Evolutionary conservation across 1,140 invertebrate genomes (phyloP), one percentile per base, ranked within the genome.

Genomic region (Apis dorsata): DNA sequence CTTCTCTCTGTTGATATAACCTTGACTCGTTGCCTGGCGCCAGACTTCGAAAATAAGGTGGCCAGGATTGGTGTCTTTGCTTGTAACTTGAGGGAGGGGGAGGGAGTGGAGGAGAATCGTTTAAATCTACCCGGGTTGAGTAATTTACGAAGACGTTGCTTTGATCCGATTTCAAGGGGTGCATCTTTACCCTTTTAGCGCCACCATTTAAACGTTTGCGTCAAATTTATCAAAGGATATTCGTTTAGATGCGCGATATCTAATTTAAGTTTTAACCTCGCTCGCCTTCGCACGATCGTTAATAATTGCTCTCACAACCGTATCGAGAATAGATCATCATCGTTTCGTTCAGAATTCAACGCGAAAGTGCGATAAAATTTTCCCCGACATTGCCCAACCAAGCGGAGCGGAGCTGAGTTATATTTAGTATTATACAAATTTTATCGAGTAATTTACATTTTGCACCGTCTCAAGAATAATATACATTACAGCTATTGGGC

Each of bases 11-110:
- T 77, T 80, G 81, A 55, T 63, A 59, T 73, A 87, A 84, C 86
- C 85, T 87, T 87, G 85, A 87, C 74, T 87, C 71, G 74, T 55
- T 65, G 68, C 44, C 62, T 73, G 78, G 70, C 81, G 80, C 74
- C 73, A 78, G 81, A 49, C 66, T 57, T 19, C 65, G 57, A 83
- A 79, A 79, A 79, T 83, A 79, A 63, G 75, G 57, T 44, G 57
- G 55, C 28, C 75, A 28, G 53, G 81, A 62, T 71, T 8, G 24
- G 66, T 79, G 53, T 60, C 73, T 69, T 24, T 11, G 63, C 34
- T 66, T 13, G 65, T 76, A 77, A 69, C 79, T 28, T 44, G 34
- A 3, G 34, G 34, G 34, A 34, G 34, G 34, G 5, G 5, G 34
- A 7, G 5, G 34, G 34, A 44, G 4, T 44, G 4, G 34, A 44